Conservation (phyloP, 2,888 invertebrate species). For the Drosophila stalkeri region DNA sequence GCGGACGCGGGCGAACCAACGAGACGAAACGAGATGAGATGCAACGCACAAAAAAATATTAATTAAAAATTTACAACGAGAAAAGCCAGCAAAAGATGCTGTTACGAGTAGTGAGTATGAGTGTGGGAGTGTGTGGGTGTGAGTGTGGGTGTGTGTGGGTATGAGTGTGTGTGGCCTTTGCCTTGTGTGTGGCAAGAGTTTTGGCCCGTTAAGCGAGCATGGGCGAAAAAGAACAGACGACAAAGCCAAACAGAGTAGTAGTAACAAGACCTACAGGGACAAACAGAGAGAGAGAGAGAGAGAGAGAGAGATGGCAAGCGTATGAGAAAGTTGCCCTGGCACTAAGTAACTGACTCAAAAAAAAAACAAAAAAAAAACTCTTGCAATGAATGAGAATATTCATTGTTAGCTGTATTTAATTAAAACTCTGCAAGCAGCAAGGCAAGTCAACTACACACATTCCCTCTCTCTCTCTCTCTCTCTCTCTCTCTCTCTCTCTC, state of each 20-base stretch:
- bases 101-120: neutral
- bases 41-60: slow-evolving; percentile 71
- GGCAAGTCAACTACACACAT: slow-evolving; percentile 6
- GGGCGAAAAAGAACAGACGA: slow-evolving; percentile 37
- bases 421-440: slow-evolving; percentile 47
- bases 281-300: no score
- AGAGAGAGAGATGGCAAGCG: neutral
- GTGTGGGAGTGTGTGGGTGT: neutral
- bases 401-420: slow-evolving; percentile 73
- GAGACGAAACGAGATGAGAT: slow-evolving; percentile 38
- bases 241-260: slow-evolving; percentile 16
- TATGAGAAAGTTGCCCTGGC: slow-evolving; percentile 23
- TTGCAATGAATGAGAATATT: slow-evolving; percentile 67
- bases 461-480: no score
- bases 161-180: neutral
- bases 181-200: slow-evolving; percentile 20
- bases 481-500: no score
- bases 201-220: slow-evolving; percentile 36
- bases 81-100: slow-evolving; percentile 7
- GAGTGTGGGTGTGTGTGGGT: neutral
- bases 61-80: slow-evolving; percentile 60
- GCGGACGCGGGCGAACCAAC: neutral
- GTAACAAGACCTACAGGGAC: neutral
- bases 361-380: slow-evolving; percentile 47
- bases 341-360: slow-evolving; percentile 68